A percentile compares a stretch with the other conserved stretches of the same genome.
Conservation (phyloP, 2,888 invertebrate genomes). For the Synanthedon vespiformis region DNA sequence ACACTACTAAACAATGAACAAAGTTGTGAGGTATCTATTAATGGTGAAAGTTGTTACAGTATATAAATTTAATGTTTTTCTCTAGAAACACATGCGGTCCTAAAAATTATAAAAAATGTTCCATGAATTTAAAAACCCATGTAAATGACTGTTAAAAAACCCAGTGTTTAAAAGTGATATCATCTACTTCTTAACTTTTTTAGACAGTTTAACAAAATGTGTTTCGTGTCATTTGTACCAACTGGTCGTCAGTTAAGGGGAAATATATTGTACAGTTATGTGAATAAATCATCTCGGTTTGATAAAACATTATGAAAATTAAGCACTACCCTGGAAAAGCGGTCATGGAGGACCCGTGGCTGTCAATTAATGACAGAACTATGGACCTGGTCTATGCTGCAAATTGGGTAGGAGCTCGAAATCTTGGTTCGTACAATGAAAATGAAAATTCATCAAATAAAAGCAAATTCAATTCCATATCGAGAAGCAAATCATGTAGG, state of each 20-base stretch:
- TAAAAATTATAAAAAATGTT: no score
- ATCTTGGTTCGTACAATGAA: conserved; percentile 56
- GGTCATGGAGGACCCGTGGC: conserved; percentile 81
- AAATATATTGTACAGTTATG: not conserved
- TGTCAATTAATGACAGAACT: conserved; percentile 74
- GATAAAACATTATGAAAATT: conserved; percentile 75
- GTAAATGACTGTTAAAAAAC: no score
- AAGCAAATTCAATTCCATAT: conserved; percentile 56
- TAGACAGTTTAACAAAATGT: not conserved
- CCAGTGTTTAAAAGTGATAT: no score
- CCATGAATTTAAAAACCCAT: no score
- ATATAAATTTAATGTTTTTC: no score
- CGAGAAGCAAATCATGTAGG: conserved; percentile 63
- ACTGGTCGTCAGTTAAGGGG: not conserved
- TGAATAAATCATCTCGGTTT: not conserved
- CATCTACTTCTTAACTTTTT: no score
- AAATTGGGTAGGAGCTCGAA: conserved; percentile 83
- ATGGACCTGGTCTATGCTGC: conserved; percentile 86
- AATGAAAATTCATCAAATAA: conserved; percentile 38
- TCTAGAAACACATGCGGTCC: no score
- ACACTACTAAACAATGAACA: not conserved
- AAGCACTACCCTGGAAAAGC: conserved; percentile 88
- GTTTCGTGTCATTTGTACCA: not conserved
- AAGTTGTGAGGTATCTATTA: no score
- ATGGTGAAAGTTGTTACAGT: no score